phyloP scores from a whole-genome alignment of 2,797 vertebrate species.

The Poeciliopsis turneri region DNA sequence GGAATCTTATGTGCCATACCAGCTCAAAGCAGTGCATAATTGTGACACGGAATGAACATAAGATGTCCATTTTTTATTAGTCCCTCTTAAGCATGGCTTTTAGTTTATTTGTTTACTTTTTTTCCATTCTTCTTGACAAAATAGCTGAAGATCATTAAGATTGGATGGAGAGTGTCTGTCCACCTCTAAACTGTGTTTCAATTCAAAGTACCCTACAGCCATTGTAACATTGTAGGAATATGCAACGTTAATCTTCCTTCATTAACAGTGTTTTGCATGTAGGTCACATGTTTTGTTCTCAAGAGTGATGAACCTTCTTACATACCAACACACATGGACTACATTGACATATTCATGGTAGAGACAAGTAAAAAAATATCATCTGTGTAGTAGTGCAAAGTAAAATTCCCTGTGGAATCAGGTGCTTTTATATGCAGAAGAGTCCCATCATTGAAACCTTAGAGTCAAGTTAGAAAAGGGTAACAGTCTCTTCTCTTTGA shows the following conservation, averaged over 20 bases:
- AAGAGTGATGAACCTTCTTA: not conserved
- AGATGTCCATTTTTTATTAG: not conserved
- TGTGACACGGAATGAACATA: not conserved
- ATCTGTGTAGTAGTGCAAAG: slow-evolving; percentile 47
- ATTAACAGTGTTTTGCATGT: not conserved
- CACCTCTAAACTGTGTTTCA: not conserved
- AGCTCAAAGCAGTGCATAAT: not conserved
- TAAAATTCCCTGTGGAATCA: slow-evolving; percentile 53
- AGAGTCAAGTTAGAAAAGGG: slow-evolving; percentile 38
- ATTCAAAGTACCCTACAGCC: not conserved
- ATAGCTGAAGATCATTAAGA: not conserved
- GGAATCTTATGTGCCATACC: not conserved
- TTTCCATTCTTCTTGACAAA: not conserved
- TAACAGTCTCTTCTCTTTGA: slow-evolving; percentile 49
- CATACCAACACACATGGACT: slow-evolving; percentile 8
- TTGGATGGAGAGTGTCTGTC: not conserved
- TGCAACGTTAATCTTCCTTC: not conserved
- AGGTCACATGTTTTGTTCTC: not conserved
- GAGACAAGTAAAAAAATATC: slow-evolving; percentile 49
- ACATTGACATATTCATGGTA: slow-evolving; percentile 45
- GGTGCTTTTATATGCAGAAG: slow-evolving; percentile 46
- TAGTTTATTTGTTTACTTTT: not conserved
- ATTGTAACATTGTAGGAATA: not conserved
- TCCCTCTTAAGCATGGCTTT: not conserved
- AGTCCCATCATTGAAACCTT: slow-evolving; percentile 44